phyloP scores from a whole-genome alignment of 2,797 vertebrate species.

The Delichon dasypus region DNA sequence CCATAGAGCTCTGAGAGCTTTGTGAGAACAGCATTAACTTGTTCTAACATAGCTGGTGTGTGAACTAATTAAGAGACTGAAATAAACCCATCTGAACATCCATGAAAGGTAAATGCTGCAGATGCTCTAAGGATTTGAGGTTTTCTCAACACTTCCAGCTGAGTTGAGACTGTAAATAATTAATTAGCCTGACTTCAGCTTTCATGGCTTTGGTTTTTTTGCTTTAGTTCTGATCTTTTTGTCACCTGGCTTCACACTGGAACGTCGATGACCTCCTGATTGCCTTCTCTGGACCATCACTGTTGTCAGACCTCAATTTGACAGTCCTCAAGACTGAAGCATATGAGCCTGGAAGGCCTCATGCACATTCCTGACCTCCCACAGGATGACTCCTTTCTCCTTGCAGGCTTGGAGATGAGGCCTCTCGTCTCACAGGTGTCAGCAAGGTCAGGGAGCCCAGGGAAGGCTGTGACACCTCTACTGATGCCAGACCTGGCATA shows the following conservation, averaged over 20 bases:
- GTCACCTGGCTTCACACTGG: background rate
- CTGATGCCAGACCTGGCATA: background rate
- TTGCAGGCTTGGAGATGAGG: background rate
- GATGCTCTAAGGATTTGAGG: background rate
- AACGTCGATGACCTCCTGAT: background rate
- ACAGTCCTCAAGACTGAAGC: background rate
- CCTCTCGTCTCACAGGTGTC: background rate
- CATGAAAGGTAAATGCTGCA: background rate
- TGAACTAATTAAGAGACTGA: constrained; percentile 9
- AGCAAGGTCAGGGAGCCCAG: background rate
- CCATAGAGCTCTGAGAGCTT: background rate
- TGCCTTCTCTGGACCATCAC: background rate
- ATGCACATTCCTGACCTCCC: background rate
- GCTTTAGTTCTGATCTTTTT: background rate
- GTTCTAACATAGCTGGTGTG: background rate
- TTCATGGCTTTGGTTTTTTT: background rate
- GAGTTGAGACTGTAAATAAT: constrained; percentile 10
- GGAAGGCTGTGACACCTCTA: background rate
- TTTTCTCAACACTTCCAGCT: background rate
- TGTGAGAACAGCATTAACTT: background rate
- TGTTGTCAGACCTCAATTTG: background rate
- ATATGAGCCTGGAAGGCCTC: background rate
- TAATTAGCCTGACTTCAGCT: constrained; percentile 9
- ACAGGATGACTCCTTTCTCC: background rate
- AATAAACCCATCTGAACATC: background rate